These are phyloP conservation scores for Ictalurus furcatus DNA, from an alignment of 2,113 vertebrate species.

Conservation along the genomic window DNA sequence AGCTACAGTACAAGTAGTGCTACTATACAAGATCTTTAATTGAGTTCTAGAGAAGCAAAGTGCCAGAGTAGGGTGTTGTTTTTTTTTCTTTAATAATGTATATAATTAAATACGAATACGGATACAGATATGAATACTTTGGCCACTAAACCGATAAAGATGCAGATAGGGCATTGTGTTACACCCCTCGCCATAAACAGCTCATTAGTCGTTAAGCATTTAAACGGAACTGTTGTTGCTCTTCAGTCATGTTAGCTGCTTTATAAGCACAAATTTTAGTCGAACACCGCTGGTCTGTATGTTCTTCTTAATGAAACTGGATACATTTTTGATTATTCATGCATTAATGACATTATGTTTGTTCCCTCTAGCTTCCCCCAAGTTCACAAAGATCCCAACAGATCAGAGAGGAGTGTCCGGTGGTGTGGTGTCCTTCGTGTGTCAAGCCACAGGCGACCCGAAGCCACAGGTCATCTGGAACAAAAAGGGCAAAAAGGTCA, in stretches of 20 bases:
- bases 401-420: constrained; percentile 97
- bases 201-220: background rate
- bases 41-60: too few relatives aligned
- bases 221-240: background rate
- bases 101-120: too few relatives aligned
- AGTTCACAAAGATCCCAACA: constrained; percentile 89
- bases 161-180: background rate
- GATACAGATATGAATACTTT: background rate
- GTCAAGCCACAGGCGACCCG: constrained; percentile 90
- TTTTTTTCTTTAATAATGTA: too few relatives aligned
- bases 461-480: constrained; percentile 96
- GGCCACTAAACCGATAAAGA: background rate
- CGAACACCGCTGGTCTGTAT: background rate
- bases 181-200: background rate
- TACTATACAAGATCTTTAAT: too few relatives aligned
- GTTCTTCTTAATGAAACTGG: background rate
- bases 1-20: too few relatives aligned
- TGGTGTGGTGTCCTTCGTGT: constrained; percentile 96
- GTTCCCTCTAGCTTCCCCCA: constrained; percentile 72
- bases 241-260: background rate
- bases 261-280: background rate
- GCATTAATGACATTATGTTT: background rate
- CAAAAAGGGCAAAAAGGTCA: constrained; percentile 99
- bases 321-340: background rate
- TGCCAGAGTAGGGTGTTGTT: too few relatives aligned